A percentile compares a stretch with the other conserved stretches of the same genome.
phyloP scores from a whole-genome alignment of 2,888 invertebrate species.

The Drosophila recens region DNA sequence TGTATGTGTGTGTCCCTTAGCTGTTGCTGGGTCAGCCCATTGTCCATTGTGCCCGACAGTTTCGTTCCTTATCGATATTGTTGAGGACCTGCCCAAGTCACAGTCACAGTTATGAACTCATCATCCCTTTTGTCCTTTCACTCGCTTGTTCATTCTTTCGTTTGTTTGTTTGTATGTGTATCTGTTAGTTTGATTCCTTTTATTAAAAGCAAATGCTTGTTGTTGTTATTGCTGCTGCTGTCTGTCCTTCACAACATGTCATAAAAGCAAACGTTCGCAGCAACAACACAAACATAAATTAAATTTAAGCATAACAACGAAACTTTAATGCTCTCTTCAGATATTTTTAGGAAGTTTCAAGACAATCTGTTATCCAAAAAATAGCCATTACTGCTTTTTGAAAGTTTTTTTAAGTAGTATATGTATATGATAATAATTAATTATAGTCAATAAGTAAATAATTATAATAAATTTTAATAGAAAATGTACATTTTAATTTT shows the following conservation, averaged over 20 bases:
- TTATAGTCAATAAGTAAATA: too few species aligned
- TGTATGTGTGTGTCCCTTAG: conserved; percentile 26
- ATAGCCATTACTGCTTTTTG: too few species aligned
- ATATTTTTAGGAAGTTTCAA: neutral
- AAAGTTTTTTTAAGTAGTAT: too few species aligned
- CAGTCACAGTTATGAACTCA: conserved; percentile 28
- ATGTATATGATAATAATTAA: too few species aligned
- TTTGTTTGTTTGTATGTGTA: conserved; percentile 20
- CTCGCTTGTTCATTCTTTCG: neutral
- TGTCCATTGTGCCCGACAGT: conserved; percentile 66
- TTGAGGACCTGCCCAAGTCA: conserved; percentile 16
- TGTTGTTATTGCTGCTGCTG: conserved; percentile 12
- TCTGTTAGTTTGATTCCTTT: conserved; percentile 39
- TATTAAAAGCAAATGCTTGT: conserved; percentile 58
- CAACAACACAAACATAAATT: conserved; percentile 7
- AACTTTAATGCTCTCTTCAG: conserved; percentile 34
- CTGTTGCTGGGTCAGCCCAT: conserved; percentile 65
- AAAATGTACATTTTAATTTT: too few species aligned
- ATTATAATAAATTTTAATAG: too few species aligned
- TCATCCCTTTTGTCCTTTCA: conserved; percentile 42
- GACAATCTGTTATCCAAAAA: too few species aligned
- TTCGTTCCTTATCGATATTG: conserved; percentile 72
- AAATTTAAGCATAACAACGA: neutral
- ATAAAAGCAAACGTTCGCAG: conserved; percentile 58
- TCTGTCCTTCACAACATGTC: conserved; percentile 73